A percentile compares a stretch with the other conserved stretches of the same genome.
These are phyloP conservation scores for Rhaphigaster nebulosa DNA, from an alignment of 2,888 invertebrate genomes.

Conservation along the genomic window DNA sequence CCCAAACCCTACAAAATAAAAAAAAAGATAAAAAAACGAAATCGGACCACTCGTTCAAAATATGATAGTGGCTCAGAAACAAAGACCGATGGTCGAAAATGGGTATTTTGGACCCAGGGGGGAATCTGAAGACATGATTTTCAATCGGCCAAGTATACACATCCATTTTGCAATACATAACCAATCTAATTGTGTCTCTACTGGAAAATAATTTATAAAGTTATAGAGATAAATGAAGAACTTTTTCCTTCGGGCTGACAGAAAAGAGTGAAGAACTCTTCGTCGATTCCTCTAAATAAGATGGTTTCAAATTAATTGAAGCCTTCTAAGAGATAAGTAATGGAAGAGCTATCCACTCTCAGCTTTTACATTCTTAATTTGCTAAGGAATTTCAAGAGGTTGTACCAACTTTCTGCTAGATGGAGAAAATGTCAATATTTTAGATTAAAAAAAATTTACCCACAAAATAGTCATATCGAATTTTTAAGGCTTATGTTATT, in stretches of 20 bases:
- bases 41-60: too few relatives aligned
- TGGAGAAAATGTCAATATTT: not conserved
- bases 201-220: not conserved
- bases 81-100: too few relatives aligned
- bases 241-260: not conserved
- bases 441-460: not conserved
- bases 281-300: not conserved
- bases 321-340: not conserved
- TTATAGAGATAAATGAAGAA: not conserved
- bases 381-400: not conserved
- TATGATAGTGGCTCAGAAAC: too few relatives aligned
- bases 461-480: too few relatives aligned
- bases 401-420: not conserved
- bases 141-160: too few relatives aligned
- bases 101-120: too few relatives aligned
- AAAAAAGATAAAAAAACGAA: too few relatives aligned
- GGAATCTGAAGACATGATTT: too few relatives aligned
- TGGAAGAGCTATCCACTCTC: not conserved
- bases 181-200: not conserved
- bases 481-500: too few relatives aligned
- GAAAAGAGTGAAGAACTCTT: not conserved
- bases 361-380: constrained; percentile 6
- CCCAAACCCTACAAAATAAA: too few relatives aligned
- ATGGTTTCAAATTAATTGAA: not conserved
- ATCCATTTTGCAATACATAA: not conserved